phyloP scores from a whole-genome alignment of 2,113 vertebrate species.

The Sprattus sprattus region DNA sequence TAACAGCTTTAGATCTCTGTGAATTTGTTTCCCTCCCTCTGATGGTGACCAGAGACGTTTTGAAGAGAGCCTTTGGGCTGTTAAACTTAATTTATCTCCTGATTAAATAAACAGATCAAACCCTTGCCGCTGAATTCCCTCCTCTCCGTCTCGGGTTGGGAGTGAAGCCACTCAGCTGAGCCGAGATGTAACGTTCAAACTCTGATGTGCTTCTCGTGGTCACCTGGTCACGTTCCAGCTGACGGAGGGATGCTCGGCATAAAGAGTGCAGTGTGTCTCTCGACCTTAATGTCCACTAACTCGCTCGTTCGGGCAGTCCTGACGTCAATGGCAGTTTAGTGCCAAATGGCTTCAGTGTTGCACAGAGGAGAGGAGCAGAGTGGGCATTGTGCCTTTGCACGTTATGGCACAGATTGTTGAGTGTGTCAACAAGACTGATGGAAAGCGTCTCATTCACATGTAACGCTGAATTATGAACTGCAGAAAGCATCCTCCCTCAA shows the following conservation, averaged over 20 bases:
- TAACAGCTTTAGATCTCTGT: no score
- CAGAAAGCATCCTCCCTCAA: background rate
- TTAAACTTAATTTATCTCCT: background rate
- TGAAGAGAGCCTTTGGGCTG: background rate
- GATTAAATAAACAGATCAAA: background rate
- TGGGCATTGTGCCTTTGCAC: background rate
- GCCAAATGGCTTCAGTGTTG: background rate
- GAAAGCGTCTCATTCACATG: background rate
- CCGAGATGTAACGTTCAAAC: background rate
- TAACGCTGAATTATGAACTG: background rate
- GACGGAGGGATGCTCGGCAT: background rate
- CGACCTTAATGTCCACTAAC: background rate
- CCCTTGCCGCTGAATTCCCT: background rate
- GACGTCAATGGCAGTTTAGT: slow-evolving; percentile 5
- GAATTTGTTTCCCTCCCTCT: background rate
- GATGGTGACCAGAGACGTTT: background rate
- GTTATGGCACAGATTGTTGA: background rate
- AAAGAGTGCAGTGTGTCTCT: background rate
- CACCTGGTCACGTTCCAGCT: background rate
- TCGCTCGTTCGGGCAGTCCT: background rate
- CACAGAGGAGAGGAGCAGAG: background rate
- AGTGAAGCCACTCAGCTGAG: background rate
- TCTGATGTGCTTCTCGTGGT: background rate
- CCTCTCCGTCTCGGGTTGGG: no score
- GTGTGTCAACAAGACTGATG: background rate